Evolutionary conservation across 2,797 vertebrate species (phyloP), one percentile per base, ranked within the genome.

Genomic region (Lemur catta): DNA sequence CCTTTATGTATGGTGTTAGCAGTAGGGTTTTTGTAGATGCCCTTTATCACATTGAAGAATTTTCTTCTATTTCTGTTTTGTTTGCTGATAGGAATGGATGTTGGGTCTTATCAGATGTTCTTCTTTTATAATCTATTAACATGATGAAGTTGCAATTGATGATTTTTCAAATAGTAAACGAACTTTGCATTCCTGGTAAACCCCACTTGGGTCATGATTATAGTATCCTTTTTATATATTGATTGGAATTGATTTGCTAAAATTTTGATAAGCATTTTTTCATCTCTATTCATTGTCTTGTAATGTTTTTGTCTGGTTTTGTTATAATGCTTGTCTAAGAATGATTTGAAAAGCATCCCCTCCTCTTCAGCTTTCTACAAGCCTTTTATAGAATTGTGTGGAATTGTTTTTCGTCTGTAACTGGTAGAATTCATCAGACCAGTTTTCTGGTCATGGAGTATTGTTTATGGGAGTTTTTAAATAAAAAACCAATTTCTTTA

Each of bases 81-180:
- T 78, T 90, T 61, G 24, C 50, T 84, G 43, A 61, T 57, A 78
- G 11, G 35, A 84, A 28, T 61, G 28, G 41, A 71, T 84, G 50
- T 82, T 82, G 67, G 46, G 52, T 75, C 69, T 75, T 84, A 28
- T 59, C 28, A 59, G 38, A 41, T 41, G 9, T 59, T 59, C 46
- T 55, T 84, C 57, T 92, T 59, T 65, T 78, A 59, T 33, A 50
- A 52, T 57, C 63, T 69, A 7, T 28, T 85, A 71, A 71, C 63
- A 71, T 43, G 11, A 22, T 61, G 5, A 48, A 50, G 79, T 50
- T 71, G 33, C 35, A 43, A 43, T 20, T 79, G 72, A 79, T 90
- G 43, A 79, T 85, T 94, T 90, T 91, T 91, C 52, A 85, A 41
- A 84, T 91, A 85, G 52, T 79, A 85, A 89, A 38, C 33, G 4